phyloP scores from a whole-genome alignment of 2,888 invertebrate species.

The Cinara cedri region DNA sequence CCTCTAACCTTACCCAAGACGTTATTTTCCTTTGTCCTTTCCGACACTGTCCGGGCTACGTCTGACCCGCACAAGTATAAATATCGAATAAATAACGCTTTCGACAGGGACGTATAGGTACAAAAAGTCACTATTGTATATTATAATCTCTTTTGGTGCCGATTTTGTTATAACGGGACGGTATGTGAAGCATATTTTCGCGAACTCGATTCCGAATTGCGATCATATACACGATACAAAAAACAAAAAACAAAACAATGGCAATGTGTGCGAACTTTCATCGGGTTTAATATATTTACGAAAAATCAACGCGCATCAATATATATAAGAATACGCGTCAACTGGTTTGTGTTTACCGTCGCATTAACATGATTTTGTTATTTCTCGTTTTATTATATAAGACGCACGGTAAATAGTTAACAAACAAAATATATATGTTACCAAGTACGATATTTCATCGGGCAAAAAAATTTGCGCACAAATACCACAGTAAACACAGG shows the following conservation, averaged over 20 bases:
- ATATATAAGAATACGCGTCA: no score
- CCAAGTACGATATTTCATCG: no score
- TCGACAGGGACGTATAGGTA: not conserved
- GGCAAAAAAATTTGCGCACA: no score
- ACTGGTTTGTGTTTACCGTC: not conserved
- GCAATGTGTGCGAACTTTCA: not conserved
- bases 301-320: no score
- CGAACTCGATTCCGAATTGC: not conserved
- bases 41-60: not conserved
- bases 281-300: not conserved
- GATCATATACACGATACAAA: not conserved
- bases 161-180: not conserved
- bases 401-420: not conserved
- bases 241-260: not conserved
- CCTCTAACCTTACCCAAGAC: not conserved
- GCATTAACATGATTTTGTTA: not conserved
- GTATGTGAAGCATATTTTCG: not conserved
- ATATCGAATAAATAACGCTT: slow-evolving; percentile 5
- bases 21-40: slow-evolving; percentile 3
- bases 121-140: no score
- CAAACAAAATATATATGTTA: not conserved
- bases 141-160: not conserved
- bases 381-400: not conserved
- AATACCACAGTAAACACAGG: no score
- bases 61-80: not conserved